These are phyloP conservation scores for Streptopelia turtur DNA, from an alignment of 2,797 vertebrate species.

Conservation along the genomic window DNA sequence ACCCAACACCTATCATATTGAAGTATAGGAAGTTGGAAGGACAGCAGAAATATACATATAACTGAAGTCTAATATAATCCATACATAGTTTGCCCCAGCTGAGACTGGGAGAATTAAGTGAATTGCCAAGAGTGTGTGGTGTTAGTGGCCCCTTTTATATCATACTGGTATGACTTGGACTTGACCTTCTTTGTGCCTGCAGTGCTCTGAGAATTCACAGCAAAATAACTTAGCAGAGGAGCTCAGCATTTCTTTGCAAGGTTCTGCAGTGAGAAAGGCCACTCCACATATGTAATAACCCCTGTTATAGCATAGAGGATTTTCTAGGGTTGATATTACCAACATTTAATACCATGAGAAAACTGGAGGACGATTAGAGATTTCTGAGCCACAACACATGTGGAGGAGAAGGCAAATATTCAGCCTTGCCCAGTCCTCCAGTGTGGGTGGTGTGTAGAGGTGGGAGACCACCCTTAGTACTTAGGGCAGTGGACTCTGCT, in stretches of 20 bases:
- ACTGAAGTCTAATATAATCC: neutral
- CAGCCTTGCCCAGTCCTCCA: neutral
- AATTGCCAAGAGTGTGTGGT: neutral
- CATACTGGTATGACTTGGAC: neutral
- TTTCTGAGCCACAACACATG: neutral
- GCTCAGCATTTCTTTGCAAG: neutral
- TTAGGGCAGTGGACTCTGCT: neutral
- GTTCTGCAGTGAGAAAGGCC: neutral
- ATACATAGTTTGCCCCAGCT: neutral
- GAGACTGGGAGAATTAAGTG: neutral
- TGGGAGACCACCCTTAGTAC: neutral
- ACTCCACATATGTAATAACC: neutral
- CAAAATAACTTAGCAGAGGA: neutral
- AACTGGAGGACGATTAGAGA: neutral
- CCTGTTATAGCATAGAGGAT: neutral
- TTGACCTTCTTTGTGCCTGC: neutral
- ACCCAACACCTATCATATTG: fast-evolving
- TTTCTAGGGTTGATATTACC: neutral
- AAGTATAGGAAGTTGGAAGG: neutral
- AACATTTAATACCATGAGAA: neutral
- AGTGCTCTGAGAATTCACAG: neutral
- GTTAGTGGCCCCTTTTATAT: neutral
- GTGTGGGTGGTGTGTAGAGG: neutral
- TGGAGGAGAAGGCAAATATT: neutral
- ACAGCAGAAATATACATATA: neutral